Percentiles rank a stretch among this genome's conserved stretches.
Conservation (phyloP, 2,113 vertebrate genomes). For the Tachysurus fulvidraco region DNA sequence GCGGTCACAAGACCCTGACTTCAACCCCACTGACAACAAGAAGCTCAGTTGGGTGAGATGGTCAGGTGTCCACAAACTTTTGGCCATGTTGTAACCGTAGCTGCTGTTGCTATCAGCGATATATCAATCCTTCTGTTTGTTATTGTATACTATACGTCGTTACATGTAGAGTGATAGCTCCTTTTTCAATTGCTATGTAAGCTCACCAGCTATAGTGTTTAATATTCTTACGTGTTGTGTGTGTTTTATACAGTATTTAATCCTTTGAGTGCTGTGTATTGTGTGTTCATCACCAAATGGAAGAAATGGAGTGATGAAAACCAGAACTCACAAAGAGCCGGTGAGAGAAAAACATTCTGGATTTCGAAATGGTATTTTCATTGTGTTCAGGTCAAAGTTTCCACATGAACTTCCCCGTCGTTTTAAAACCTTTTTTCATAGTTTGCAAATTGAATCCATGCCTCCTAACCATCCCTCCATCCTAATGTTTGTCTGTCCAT, state of each 20-base stretch:
- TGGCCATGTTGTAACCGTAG: not conserved
- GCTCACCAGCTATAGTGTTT: not conserved
- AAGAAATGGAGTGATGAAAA: constrained; percentile 79
- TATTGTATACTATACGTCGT: not conserved
- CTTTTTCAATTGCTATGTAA: no score
- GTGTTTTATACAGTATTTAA: not conserved
- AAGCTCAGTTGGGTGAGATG: not conserved
- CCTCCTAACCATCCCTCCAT: no score
- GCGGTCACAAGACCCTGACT: not conserved
- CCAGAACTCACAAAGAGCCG: constrained; percentile 81
- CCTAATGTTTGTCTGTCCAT: not conserved
- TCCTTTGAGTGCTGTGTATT: constrained; percentile 19
- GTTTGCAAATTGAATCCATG: not conserved
- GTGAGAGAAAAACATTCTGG: constrained; percentile 54
- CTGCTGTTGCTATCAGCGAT: not conserved
- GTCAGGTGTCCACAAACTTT: not conserved
- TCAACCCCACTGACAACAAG: not conserved
- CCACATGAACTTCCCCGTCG: not conserved
- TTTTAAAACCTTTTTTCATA: not conserved
- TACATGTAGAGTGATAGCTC: not conserved
- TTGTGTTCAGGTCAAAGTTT: not conserved
- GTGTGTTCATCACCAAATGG: constrained; percentile 60
- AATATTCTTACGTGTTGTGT: constrained; percentile 5
- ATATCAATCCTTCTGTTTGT: not conserved
- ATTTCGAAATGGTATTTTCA: not conserved